Conservation (phyloP, 2,113 vertebrate genomes). For the Scopus umbretta region DNA sequence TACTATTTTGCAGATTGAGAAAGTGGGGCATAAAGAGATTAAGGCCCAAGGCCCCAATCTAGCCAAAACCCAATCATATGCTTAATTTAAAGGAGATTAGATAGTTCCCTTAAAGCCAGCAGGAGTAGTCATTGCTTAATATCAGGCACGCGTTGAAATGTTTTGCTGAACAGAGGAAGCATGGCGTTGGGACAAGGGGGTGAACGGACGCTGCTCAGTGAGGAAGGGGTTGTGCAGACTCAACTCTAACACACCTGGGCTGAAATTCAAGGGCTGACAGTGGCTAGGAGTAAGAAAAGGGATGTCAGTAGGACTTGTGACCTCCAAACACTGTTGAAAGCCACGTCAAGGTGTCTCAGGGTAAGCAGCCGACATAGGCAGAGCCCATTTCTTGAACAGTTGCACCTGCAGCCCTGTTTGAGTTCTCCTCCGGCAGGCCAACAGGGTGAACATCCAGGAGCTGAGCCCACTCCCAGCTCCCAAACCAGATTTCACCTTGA, state of each 20-base stretch:
- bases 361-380: neutral
- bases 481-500: neutral
- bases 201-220: neutral
- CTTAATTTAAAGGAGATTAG: slow-evolving; percentile 58
- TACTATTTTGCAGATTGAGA: slow-evolving; percentile 50
- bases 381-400: neutral
- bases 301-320: no score
- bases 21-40: slow-evolving; percentile 54
- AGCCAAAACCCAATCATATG: slow-evolving; percentile 52
- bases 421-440: neutral
- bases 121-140: neutral
- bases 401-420: neutral
- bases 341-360: neutral
- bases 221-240: neutral
- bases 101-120: slow-evolving; percentile 12
- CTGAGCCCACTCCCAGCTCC: neutral
- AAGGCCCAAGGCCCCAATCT: slow-evolving; percentile 27
- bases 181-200: neutral
- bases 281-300: neutral
- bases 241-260: neutral
- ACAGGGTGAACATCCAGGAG: neutral
- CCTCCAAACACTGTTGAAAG: neutral
- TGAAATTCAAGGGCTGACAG: neutral
- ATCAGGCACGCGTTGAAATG: neutral
- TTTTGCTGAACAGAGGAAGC: neutral